Base-by-base conservation (phyloP, 2,797 vertebrate species). In the Alca torda region DNA sequence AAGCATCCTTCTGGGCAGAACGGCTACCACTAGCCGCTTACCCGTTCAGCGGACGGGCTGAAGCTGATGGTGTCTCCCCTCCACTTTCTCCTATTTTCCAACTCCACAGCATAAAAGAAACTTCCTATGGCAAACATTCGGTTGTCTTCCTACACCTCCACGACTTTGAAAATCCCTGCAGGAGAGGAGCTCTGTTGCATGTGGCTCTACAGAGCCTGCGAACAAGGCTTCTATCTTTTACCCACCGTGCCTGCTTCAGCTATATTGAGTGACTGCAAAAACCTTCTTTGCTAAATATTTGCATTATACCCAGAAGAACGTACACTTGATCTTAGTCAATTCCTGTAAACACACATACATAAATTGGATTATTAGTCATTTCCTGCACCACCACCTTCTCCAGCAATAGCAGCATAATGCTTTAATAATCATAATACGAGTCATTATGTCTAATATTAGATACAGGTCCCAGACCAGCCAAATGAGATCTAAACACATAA, bases 211-310 rank as follows among this genome's bases (percentile, higher is more conserved):
- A 9, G 2, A 26, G 54, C 59, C 54, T 1, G 0, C 26, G 30
- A 46, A 30, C 30, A 23, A 33, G 16, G 48, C 21, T 77, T 35
- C 46, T 6, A 10, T 20, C 48, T 41, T 11, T 4, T 13, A n/a
- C 43, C 67, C 5, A 21, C 10, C 39, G 48, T 10, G 30, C 20
- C 54, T n/a, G 56, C 72, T n/a, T 43, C 72, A 28, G 77, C 56
- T 28, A 0, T 4, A n/a, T 0, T 2, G 10, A 51, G 13, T 7
- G 16, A 30, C 46, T 20, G 59, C 43, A 45, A 18, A 70, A 51
- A 3, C 45, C 51, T 43, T 14, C 60, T 28, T 57, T 18, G 64
- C 82, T 80, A 35, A 46, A 19, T 17, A 19, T 25, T 37, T 50
- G 73, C 33, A 25, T 56, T 21, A 16, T 5, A 69, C 23, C 16